Conservation (phyloP, 2,113 vertebrate genomes). For the Neotoma lepida region DNA sequence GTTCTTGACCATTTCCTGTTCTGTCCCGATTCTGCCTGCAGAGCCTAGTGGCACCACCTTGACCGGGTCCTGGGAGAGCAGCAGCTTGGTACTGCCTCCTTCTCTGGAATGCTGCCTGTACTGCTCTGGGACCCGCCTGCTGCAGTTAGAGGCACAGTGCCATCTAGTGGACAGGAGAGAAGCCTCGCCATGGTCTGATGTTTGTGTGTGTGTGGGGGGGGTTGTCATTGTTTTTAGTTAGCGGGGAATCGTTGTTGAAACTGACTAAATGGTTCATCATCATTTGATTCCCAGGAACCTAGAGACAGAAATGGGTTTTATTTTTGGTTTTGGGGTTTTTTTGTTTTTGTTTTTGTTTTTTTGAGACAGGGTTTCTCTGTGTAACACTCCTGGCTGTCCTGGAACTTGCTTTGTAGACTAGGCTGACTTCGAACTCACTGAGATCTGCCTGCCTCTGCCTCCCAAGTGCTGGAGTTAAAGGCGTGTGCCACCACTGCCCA, state of each 20-base stretch:
- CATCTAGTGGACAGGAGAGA: conserved; percentile 70
- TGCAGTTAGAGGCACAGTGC: conserved; percentile 33
- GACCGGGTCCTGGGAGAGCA: conserved; percentile 83
- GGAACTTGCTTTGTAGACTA: too few relatives aligned
- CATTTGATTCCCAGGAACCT: background rate
- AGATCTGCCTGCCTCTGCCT: too few relatives aligned
- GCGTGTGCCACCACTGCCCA: too few relatives aligned
- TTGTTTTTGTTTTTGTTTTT: too few relatives aligned
- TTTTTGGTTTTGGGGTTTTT: too few relatives aligned
- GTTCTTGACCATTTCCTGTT: background rate
- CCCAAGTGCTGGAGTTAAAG: too few relatives aligned
- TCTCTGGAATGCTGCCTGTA: conserved; percentile 87
- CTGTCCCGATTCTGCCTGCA: conserved; percentile 84
- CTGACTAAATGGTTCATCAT: background rate
- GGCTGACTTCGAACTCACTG: too few relatives aligned
- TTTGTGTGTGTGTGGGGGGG: too few relatives aligned
- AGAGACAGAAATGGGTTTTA: background rate
- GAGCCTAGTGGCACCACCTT: conserved; percentile 89
- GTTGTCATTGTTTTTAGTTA: background rate
- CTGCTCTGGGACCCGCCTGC: background rate
- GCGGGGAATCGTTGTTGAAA: background rate
- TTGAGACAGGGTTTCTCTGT: too few relatives aligned
- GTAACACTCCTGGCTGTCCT: too few relatives aligned
- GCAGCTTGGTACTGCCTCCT: conserved; percentile 87
- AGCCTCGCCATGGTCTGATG: background rate